Evolutionary conservation across 2,888 invertebrate genomes (phyloP), one percentile per base, ranked within the genome.

Genomic region (Xanthia togata): DNA sequence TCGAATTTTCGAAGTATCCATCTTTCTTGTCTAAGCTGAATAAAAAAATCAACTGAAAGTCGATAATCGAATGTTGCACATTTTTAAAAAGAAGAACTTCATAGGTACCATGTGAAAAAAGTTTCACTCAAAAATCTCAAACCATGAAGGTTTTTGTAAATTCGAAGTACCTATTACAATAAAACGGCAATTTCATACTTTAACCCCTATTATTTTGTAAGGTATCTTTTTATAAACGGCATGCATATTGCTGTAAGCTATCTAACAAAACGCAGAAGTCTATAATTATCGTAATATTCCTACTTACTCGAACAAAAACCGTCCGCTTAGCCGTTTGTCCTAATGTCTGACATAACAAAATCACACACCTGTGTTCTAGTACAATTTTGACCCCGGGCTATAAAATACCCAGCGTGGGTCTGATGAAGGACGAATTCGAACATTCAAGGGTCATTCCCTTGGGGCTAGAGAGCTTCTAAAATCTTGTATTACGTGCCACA

Each of bases 401-500:
- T 94, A 94, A 94, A 94, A 92, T 91, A 93, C 90, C 89, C 89
- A 88, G 88, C 84, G 90, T 84, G 86, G 89, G 92, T 90, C 92
- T 93, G 94, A 94, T 94, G 94, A 93, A 93, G 94, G 94, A 92
- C 92, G 91, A 90, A 92, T 91, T 91, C 91, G 92, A 92, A 92
- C 91, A 91, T 92, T 92, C 91, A 90, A 90, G 92, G 93, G 92
- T 92, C 92, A 91, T 91, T 93, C 93, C 93, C 93, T 76, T 81
- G 91, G 92, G 94, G 90, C 89, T 79, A 77, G 71, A 81, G 83
- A 88, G 91, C 91, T 89, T 90, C 93, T 93, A 92, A 93, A 93
- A 93, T 92, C 93, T 91, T 90, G 91, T 92, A 92, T 93, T 93
- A 94, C 93, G 92, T 93, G 92, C 92, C 92, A 93, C 93, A 93